Evolutionary conservation across 1,140 invertebrate genomes (phyloP), one percentile per base, ranked within the genome.

Genomic region (Pogonomyrmex californicus): DNA sequence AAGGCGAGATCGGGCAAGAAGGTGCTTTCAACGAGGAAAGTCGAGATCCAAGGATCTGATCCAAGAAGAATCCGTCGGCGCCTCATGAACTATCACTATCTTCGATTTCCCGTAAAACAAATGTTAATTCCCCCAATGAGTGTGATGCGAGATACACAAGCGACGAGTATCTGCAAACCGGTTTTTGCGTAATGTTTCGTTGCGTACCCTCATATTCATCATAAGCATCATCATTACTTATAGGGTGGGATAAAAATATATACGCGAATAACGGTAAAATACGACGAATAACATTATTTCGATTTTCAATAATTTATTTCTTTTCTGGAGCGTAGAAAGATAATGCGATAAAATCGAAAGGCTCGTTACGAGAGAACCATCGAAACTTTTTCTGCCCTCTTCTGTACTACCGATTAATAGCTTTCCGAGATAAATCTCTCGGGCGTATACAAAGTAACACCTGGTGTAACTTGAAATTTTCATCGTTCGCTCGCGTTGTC

Each of bases 31-130:
- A 60, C 30, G 10, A 82, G 63, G 23, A 71, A 82, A 82, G 23
- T 49, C 5, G 0, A 5, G 23, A n/a, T 41, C 23, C 23, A 23
- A 23, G 14, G 14, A 41, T 36, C 33, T 6, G 6, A 33, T 17
- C n/a, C 3, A 10, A 66, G 38, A n/a, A 73, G 4, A 2, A 36
- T 3, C 10, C 9, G 3, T 49, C 30, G 54, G 66, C 38, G 41
- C 41, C 41, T 38, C 10, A 73, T 14, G 49, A 81, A 38, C 36
- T 2, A 82, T 60, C 30, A 4, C 14, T 23, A 58, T n/a, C 23
- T 60, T 73, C 66, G 41, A 82, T 73, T 83, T 60, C 17, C 54
- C 30, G 6, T 62, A 83, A 83, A 73, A 73, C 30, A 62, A 83
- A 83, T 83, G 54, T 60, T 62, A 73, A 83, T 60, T 51, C n/a